These are phyloP conservation scores for Augiades crinisus DNA, from an alignment of 2,888 invertebrate species.

Conservation along the genomic window DNA sequence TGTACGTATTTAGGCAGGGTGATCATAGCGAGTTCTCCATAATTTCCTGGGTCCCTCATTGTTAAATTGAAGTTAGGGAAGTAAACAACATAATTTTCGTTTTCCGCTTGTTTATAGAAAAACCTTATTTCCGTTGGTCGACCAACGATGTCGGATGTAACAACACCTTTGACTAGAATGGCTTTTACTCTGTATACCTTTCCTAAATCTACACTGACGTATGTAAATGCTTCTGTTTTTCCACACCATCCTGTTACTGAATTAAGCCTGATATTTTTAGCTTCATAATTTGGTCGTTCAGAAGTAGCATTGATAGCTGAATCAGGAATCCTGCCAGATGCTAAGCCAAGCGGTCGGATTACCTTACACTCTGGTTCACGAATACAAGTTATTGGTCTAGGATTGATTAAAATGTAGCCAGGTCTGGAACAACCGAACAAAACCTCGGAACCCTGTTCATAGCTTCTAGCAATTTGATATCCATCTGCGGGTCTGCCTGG, in stretches of 20 bases:
- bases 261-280: conserved; percentile 92
- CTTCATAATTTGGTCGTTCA: conserved; percentile 95
- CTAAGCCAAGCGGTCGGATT: conserved; percentile 93
- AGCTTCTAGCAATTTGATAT: conserved; percentile 90
- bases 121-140: conserved; percentile 97
- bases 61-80: conserved; percentile 98
- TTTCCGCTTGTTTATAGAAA: conserved; percentile 97
- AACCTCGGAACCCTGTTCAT: conserved; percentile 95
- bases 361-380: conserved; percentile 97
- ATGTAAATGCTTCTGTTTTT: conserved; percentile 98
- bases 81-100: conserved; percentile 97
- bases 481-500: conserved; percentile 97
- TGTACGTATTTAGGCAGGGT: conserved; percentile 96
- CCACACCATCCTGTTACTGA: conserved; percentile 98
- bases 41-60: conserved; percentile 96
- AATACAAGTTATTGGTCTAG: conserved; percentile 93
- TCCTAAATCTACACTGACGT: conserved; percentile 96
- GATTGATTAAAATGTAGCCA: conserved; percentile 95
- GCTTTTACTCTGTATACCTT: conserved; percentile 96
- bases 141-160: conserved; percentile 96
- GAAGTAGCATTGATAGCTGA: conserved; percentile 97
- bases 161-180: conserved; percentile 95
- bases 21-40: conserved; percentile 97
- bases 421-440: conserved; percentile 94
- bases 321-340: conserved; percentile 96